Evolutionary conservation across 2,888 invertebrate genomes (phyloP), one percentile per base, ranked within the genome.

Genomic region (Athetis lepigone): DNA sequence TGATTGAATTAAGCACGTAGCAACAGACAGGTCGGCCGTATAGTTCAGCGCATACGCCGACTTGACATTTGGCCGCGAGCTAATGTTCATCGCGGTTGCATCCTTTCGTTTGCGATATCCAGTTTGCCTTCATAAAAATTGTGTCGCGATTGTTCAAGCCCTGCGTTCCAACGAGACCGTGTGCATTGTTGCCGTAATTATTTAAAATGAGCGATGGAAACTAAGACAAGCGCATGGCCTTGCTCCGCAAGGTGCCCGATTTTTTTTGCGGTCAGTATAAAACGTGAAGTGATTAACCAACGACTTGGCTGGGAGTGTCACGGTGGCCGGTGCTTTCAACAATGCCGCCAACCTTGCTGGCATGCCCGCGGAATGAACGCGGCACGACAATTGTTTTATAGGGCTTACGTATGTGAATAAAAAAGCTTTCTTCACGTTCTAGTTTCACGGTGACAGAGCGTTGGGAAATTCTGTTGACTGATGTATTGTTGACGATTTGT

Each of bases 401-500:
- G 57, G 45, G 50, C 65, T 78, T 64, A 70, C 64, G 69, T 77
- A 76, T 72, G 69, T 71, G 74, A 62, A 78, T 78, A 83, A 80
- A 80, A 78, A 81, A 88, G 88, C 91, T 92, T 91, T 92, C 91
- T 91, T 92, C 80, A 81, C 76, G 84, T 84, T 86, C 84, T 87
- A 85, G 85, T 88, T 90, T 87, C 88, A 82, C 88, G 78, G 84
- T 79, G 84, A 84, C 83, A 80, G 67, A 72, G 82, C 83, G 89
- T 93, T 94, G 91, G 89, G 92, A 93, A 93, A 93, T 88, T 85
- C 83, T 83, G 82, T 81, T 80, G 80, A 77, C 80, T 88, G 88
- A 88, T 88, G 90, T 88, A 93, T 93, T 92, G 93, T 91, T 83
- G 87, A 84, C 86, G 71, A 91, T 94, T 94, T 90, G 92, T 94